Evolutionary conservation across 2,797 vertebrate genomes (phyloP), one percentile per base, ranked within the genome.

Genomic region (Sebastes steindachneri): DNA sequence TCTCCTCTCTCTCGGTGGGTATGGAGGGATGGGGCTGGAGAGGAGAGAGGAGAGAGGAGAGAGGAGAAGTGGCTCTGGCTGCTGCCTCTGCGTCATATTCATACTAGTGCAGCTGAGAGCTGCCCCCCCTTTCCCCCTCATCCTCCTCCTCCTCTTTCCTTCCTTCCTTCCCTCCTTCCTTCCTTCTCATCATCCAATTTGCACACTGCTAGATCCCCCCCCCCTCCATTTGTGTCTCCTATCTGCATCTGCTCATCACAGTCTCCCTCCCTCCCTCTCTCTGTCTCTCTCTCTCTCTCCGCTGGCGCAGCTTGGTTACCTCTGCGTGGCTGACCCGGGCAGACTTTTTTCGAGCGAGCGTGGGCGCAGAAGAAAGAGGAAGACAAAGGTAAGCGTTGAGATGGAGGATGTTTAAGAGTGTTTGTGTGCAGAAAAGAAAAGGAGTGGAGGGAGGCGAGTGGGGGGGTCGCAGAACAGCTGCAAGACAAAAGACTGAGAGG

Each of bases 71-170:
- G 94, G 93, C 93, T 96, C 92, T 95, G 93, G 91, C 87, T 92
- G 86, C 89, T 93, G 91, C 93, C 95, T 96, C 95, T 96, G 96
- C 95, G 95, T 96, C 95, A 96, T 95, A 96, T 95, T 95, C 93
- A 95, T 95, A 95, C 95, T 95, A 95, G 93, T 93, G 92, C 94
- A 95, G 93, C 91, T 89, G 88, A 93, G 89, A 91, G 85, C 88
- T 84, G 79, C 92, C 75, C 58, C 55, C 28, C 48, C 62, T 31
- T 84, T 25, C 51, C 58, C 64, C 51, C 14, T 17, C 37, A 10
- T 31, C 68, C 26, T 19, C 71, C 85, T 74, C 79, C 75, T 70
- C 75, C 79, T 71, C 72, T 54, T 79, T 63, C 83, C 65, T 63
- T 64, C 73, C 64, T 78, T 70, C 83, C 82, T 63, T 84, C 84